Evolutionary conservation across 2,113 vertebrate genomes (phyloP).

Genomic region (Prolemur simus): DNA sequence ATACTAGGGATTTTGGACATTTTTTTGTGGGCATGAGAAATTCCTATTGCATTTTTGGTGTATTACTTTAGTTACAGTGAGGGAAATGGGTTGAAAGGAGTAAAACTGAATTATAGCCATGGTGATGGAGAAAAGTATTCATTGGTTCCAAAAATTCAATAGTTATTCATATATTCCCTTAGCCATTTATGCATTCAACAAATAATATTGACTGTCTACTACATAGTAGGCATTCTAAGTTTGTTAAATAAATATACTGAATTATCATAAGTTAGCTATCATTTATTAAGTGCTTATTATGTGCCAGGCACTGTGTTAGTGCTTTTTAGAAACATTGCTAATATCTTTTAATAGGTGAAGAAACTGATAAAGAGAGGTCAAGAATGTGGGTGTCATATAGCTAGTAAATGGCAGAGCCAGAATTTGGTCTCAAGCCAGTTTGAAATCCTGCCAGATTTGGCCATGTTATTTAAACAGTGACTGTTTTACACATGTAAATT

Average conservation of each 20-base stretch:
- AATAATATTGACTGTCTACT: background rate
- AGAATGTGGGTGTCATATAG: background rate
- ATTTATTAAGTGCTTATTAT: slow-evolving; percentile 27
- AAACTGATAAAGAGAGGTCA: background rate
- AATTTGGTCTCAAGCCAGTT: background rate
- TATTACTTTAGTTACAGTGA: background rate
- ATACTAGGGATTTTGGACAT: background rate
- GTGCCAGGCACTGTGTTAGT: background rate
- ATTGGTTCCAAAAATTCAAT: background rate
- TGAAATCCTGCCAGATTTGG: background rate
- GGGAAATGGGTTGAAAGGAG: background rate
- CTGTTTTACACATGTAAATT: slow-evolving; percentile 3
- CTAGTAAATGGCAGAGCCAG: background rate
- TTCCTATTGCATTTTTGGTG: background rate
- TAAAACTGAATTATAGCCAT: slow-evolving; percentile 12
- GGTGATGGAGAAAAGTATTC: background rate
- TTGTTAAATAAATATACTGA: background rate
- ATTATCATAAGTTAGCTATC: background rate
- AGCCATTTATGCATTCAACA: background rate
- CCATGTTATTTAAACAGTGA: background rate
- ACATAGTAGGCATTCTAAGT: background rate
- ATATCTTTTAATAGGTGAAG: background rate
- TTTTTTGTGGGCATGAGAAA: background rate
- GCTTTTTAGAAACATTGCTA: background rate
- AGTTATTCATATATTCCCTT: background rate